Conservation (phyloP, 2,888 invertebrate species). For the Aphodius sticticus region DNA sequence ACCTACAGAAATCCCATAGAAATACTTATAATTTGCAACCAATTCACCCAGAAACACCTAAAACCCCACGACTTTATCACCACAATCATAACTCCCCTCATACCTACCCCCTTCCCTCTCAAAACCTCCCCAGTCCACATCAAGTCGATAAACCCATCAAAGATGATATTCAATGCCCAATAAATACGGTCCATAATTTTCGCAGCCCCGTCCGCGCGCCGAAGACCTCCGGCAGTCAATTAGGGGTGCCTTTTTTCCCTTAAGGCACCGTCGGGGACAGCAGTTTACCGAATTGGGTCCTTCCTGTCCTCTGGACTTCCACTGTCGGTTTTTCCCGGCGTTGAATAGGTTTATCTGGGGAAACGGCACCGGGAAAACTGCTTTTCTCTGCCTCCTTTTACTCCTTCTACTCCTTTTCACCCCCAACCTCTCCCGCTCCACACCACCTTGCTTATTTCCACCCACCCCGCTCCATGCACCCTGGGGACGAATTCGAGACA, state of each 20-base stretch:
- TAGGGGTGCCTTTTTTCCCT: background rate
- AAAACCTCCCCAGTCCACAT: background rate
- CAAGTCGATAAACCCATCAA: background rate
- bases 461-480: background rate
- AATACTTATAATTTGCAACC: too few relatives aligned
- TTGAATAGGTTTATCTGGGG: background rate
- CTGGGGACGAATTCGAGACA: background rate
- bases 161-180: background rate
- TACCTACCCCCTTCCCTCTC: background rate
- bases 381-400: background rate
- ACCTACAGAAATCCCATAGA: too few relatives aligned
- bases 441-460: background rate
- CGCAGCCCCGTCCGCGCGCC: background rate
- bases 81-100: too few relatives aligned
- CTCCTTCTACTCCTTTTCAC: background rate
- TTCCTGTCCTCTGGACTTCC: background rate
- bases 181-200: conserved; percentile 4
- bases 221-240: background rate
- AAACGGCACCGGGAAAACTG: background rate
- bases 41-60: too few relatives aligned
- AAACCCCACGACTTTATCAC: too few relatives aligned
- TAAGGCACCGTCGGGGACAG: background rate
- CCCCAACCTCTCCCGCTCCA: background rate
- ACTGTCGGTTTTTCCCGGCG: background rate
- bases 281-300: background rate